Conservation (phyloP, 2,888 invertebrate genomes). For the Gari tellinella region DNA sequence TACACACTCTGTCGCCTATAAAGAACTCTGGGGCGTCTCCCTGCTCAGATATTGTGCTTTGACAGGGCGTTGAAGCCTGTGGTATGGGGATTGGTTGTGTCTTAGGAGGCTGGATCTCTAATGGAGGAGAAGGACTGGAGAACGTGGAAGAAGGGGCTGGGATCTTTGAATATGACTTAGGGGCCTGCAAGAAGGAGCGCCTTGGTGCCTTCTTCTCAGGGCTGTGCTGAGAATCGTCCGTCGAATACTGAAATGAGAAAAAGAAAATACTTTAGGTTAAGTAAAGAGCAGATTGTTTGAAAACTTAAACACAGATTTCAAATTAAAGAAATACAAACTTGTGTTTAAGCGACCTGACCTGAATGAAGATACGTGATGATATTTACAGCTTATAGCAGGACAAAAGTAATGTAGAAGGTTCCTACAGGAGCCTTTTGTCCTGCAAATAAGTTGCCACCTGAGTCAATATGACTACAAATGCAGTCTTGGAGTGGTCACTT, state of each 20-base stretch:
- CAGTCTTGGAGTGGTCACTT: too few species aligned
- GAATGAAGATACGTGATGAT: too few species aligned
- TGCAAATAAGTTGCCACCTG: too few species aligned
- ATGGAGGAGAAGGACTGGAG: conserved; percentile 6
- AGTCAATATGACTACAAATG: too few species aligned
- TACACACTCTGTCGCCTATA: conserved; percentile 84
- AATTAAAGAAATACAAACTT: too few species aligned
- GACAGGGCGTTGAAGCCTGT: conserved; percentile 13
- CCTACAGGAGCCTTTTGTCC: too few species aligned
- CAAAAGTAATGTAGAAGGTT: too few species aligned
- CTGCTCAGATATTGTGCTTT: conserved; percentile 16
- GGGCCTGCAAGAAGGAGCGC: conserved; percentile 70
- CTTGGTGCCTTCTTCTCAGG: conserved; percentile 56
- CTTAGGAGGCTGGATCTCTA: conserved; percentile 41
- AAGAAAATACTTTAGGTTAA: conserved; percentile 1
- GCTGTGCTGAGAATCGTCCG: conserved; percentile 12
- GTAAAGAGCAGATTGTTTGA: too few species aligned
- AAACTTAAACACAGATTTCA: too few species aligned
- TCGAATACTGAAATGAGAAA: conserved; percentile 53
- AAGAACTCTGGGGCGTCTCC: conserved; percentile 62
- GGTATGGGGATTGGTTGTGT: conserved; percentile 54
- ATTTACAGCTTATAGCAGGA: too few species aligned
- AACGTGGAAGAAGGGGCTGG: conserved; percentile 21
- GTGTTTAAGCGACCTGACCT: too few species aligned
- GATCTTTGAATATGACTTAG: conserved; percentile 42